A percentile compares a stretch with the other conserved stretches of the same genome.
Conservation (phyloP, 2,888 invertebrate genomes). For the Merodon equestris region DNA sequence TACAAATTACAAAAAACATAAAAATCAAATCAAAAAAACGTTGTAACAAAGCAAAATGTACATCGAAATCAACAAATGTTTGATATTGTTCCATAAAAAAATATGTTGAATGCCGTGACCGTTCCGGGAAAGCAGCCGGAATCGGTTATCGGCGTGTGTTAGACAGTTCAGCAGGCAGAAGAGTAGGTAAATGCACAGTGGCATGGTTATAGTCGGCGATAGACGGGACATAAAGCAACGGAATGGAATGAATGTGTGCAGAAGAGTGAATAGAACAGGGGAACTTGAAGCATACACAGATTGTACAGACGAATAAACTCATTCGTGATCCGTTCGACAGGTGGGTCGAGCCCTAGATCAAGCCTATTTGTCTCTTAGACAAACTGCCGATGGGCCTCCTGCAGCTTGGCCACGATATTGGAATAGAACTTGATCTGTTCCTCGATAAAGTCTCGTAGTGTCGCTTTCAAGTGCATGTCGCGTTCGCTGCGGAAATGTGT, state of each 20-base stretch:
- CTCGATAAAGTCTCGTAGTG: constrained; percentile 91
- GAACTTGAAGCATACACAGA: constrained; percentile 33
- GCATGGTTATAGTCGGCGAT: background rate
- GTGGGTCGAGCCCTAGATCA: no score
- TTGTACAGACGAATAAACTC: constrained; percentile 14
- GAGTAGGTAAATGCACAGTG: no score
- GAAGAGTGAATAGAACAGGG: background rate
- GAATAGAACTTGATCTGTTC: constrained; percentile 96
- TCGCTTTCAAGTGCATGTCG: constrained; percentile 89
- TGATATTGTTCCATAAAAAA: constrained; percentile 9
- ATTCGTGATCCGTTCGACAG: no score
- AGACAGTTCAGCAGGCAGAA: no score
- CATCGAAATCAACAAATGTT: constrained; percentile 38
- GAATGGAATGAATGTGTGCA: constrained; percentile 35
- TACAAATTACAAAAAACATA: no score
- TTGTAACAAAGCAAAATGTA: constrained; percentile 48
- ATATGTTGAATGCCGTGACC: background rate
- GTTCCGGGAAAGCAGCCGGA: constrained; percentile 2
- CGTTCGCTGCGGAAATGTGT: constrained; percentile 94
- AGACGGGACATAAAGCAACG: constrained; percentile 6
- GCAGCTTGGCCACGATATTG: constrained; percentile 87
- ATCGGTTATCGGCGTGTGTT: background rate
- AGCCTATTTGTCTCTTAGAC: constrained; percentile 71
- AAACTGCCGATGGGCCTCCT: constrained; percentile 81
- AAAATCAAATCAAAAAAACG: no score